Base-by-base conservation (phyloP, 2,113 vertebrate genomes). In the Apus apus region DNA sequence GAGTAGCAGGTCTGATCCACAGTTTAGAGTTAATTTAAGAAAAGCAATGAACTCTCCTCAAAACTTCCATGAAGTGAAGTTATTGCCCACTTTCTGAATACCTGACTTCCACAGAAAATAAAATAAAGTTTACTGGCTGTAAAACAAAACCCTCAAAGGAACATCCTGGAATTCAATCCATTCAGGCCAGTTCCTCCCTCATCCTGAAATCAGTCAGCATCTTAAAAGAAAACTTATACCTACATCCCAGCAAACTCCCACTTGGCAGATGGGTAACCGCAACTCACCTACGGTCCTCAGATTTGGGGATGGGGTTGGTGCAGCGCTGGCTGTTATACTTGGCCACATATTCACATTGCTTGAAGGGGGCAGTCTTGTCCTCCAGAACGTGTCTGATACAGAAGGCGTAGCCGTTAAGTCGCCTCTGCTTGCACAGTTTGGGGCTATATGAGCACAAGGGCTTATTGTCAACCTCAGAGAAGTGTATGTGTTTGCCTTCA, bases 401-500 rank as follows among this genome's bases (percentile, higher is more conserved):
- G 98, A 99, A 99, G 94, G 99, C 99, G 97, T 99, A 99, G 98
- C 99, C 99, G 98, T 99, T 99, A 88, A 99, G 98, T 97, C 99
- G 98, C 97, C 99, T 99, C 98, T 99, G 99, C 98, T 99, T 99
- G 98, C 99, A 99, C 97, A 99, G 99, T 99, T 99, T 99, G 95
- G 99, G 99, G 98, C 99, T 99, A 98, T 99, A 99, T 8, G 99
- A 99, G 99, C 99, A 99, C 99, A 99, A 98, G 97, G 99, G 99
- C 99, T 99, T 99, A 98, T 99, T 99, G 99, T 99, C 99, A 98
- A 99, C 99, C 98, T 99, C 99, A 98, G 99, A 99, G 99, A 99
- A 99, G 99, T 99, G 99, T 99, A 99, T 99, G 98, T 99, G 99
- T 99, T 99, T 99, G 98, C 99, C 99, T 99, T 99, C 99, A 98